Percentiles rank a stretch among this genome's conserved stretches.
phyloP scores from a whole-genome alignment of 2,797 vertebrate species.

The Poecilia picta region DNA sequence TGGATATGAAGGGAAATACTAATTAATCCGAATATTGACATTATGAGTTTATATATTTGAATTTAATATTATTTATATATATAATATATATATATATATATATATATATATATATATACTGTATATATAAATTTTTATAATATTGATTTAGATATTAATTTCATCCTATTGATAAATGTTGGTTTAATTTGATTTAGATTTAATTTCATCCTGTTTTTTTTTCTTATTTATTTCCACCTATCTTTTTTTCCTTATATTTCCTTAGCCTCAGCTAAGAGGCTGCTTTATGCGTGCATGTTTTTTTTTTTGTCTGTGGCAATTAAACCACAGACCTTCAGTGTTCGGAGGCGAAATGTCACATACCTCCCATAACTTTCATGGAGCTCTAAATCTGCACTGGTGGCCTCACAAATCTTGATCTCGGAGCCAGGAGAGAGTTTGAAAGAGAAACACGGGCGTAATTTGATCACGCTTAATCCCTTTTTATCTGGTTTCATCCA shows the following conservation, averaged over 20 bases:
- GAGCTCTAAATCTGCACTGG: constrained; percentile 19
- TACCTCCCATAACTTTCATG: constrained; percentile 21
- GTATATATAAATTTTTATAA: no score
- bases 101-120: no score
- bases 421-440: constrained; percentile 9
- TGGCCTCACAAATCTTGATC: constrained; percentile 36
- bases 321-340: background rate
- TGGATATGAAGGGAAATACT: constrained; percentile 37
- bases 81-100: no score
- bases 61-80: no score
- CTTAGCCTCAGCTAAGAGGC: no score
- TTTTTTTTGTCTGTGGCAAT: background rate
- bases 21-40: constrained; percentile 29
- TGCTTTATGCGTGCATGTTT: background rate
- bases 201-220: background rate
- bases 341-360: constrained; percentile 2
- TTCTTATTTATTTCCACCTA: background rate
- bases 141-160: no score
- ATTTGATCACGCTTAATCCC: constrained; percentile 53
- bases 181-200: no score
- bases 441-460: constrained; percentile 33
- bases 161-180: no score
- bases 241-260: background rate
- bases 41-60: background rate
- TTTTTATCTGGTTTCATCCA: constrained; percentile 44